Percentiles rank a stretch among this genome's conserved stretches.
These are phyloP conservation scores for Mus pahari DNA, from an alignment of 2,113 vertebrate species.

Conservation along the genomic window DNA sequence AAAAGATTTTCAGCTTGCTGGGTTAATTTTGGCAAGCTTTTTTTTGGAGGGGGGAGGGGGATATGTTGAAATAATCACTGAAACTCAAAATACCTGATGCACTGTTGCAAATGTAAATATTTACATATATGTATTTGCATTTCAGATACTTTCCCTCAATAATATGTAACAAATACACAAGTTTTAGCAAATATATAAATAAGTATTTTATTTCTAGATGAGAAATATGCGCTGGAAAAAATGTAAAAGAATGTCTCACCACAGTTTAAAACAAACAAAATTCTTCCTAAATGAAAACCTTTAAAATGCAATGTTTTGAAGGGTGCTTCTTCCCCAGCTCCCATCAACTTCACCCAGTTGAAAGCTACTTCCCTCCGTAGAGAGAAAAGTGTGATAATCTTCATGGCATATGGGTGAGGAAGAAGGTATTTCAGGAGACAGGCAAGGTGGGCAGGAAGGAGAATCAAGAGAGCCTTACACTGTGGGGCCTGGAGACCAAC, in stretches of 20 bases:
- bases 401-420: background rate
- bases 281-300: conserved; percentile 39
- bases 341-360: background rate
- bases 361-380: background rate
- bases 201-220: background rate
- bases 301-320: background rate
- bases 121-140: conserved; percentile 19
- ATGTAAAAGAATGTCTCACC: background rate
- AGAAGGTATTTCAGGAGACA: background rate
- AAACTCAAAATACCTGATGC: conserved; percentile 31
- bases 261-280: background rate
- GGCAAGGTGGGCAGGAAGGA: background rate
- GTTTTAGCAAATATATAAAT: conserved; percentile 58
- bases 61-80: background rate
- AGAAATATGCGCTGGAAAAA: conserved; percentile 5
- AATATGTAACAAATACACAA: background rate
- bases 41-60: background rate
- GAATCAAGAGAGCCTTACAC: background rate
- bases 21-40: conserved; percentile 39
- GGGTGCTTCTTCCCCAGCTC: background rate
- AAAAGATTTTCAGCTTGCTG: conserved; percentile 49
- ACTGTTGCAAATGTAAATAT: conserved; percentile 21
- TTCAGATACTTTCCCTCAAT: conserved; percentile 30
- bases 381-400: background rate
- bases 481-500: background rate